Evolutionary conservation across 2,797 vertebrate genomes (phyloP), one percentile per base, ranked within the genome.

Genomic region (Sylvia borin): DNA sequence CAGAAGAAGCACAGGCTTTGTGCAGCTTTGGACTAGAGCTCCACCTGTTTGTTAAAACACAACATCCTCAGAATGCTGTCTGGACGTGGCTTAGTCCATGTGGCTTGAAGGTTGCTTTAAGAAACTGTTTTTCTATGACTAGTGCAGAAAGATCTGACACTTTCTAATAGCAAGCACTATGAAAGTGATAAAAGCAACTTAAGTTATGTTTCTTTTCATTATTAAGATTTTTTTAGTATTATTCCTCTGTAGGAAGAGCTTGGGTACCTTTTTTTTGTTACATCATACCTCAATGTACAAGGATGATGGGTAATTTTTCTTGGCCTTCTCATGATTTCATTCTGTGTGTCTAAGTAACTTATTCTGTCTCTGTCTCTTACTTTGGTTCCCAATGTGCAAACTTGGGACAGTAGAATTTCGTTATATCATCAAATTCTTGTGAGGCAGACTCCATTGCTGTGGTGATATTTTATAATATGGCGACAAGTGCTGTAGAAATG

Each of bases 41-140:
- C 45, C 74, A 94, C 19, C 34, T 84, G 27, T 79, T 55, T 10
- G 3, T 82, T 79, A 58, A 60, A 85, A 26, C 17, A 51, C 21
- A 57, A 8, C 15, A 45, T 47, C 42, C 47, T 71, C 32, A 47
- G 31, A 57, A 58, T 16, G 11, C 31, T 78, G 17, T 29, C 24
- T 83, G 5, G 22, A 25, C 0, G 0, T 84, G 26, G 27, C 43
- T 78, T 82, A 61, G 34, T 68, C 36, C n/a, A 18, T 0, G 0
- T 53, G 55, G 11, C 10, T 60, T 68, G 34, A 73, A 79, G 16
- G 16, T 67, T 91, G 32, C 36, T 82, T 66, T 48, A 45, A 60
- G 71, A 70, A 79, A 31, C 32, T 50, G 11, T 62, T 81, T 17
- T 57, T 51, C 32, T 10, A 9, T 75, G 42, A 32, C 36, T 76